These are phyloP conservation scores for Meteorus colon DNA, from an alignment of 2,888 invertebrate genomes.

Conservation along the genomic window DNA sequence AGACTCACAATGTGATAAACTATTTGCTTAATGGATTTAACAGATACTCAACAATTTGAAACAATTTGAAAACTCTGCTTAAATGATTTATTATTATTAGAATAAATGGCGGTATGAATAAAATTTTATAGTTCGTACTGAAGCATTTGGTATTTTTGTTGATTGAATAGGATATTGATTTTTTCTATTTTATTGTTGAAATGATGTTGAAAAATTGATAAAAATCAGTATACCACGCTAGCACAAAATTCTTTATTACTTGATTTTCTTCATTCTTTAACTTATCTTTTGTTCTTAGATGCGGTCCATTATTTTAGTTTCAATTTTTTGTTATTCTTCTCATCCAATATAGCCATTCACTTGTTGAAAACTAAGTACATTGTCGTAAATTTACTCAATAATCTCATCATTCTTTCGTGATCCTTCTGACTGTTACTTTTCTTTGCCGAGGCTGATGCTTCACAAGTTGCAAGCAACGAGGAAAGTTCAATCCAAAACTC, in stretches of 20 bases:
- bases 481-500: constrained; percentile 35
- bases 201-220: too few species aligned
- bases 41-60: too few species aligned
- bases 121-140: too few species aligned
- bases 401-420: constrained; percentile 19
- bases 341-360: constrained; percentile 14
- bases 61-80: too few species aligned
- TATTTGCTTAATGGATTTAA: too few species aligned
- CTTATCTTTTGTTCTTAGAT: neutral
- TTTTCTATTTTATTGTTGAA: too few species aligned
- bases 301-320: neutral
- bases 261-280: neutral
- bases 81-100: too few species aligned
- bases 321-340: neutral
- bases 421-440: constrained; percentile 19
- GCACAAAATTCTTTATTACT: neutral
- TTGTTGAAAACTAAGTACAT: constrained; percentile 2
- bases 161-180: too few species aligned
- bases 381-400: constrained; percentile 28
- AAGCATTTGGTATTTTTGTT: too few species aligned
- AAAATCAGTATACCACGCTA: too few species aligned
- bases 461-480: constrained; percentile 30
- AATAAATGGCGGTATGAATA: too few species aligned
- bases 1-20: too few species aligned
- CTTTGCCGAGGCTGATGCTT: constrained; percentile 19